phyloP scores from a whole-genome alignment of 2,888 invertebrate species.

The Acholoe squamosa region DNA sequence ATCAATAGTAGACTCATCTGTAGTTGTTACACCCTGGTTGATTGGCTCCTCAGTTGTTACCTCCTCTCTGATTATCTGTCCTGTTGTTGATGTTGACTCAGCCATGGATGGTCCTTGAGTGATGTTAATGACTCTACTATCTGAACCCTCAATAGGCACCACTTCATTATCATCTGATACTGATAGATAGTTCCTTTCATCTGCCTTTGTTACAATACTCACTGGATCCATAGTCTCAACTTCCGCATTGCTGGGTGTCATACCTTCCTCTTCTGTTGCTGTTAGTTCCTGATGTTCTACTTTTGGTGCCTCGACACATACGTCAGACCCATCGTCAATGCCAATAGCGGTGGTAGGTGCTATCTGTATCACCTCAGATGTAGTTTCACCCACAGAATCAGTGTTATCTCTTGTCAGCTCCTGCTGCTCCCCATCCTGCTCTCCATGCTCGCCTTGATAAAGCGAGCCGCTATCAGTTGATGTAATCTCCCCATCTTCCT shows the following conservation, averaged over 20 bases:
- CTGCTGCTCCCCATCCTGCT: not conserved
- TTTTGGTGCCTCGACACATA: too few relatives aligned
- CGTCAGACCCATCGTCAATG: too few relatives aligned
- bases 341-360: too few relatives aligned
- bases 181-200: not conserved
- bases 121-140: not conserved
- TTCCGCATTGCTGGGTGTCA: too few relatives aligned
- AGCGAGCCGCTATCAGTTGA: not conserved
- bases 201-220: not conserved
- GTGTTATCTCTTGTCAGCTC: not conserved
- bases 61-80: not conserved
- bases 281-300: too few relatives aligned
- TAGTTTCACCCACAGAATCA: not conserved
- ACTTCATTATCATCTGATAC: not conserved
- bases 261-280: too few relatives aligned
- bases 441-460: not conserved
- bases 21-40: not conserved
- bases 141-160: not conserved
- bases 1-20: not conserved
- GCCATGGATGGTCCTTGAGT: not conserved
- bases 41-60: not conserved
- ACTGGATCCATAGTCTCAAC: not conserved
- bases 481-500: not conserved
- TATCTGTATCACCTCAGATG: too few relatives aligned
- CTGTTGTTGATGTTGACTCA: not conserved